Percentiles rank a stretch among this genome's conserved stretches.
Evolutionary conservation across 2,113 vertebrate genomes (phyloP).

Genomic region (Coryphaenoides rupestris): DNA sequence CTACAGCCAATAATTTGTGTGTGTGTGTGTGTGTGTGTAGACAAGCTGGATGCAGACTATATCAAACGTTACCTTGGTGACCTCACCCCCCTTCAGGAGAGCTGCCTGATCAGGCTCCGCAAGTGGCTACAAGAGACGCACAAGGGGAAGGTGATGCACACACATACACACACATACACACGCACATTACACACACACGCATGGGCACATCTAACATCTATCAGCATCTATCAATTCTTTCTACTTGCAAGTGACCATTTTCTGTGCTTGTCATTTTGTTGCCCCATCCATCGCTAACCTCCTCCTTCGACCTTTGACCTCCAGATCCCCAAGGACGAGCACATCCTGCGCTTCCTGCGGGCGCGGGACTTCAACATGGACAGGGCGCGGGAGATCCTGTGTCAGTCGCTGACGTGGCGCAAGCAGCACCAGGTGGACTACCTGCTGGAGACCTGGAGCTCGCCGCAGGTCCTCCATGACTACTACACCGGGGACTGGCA

Average conservation of each 20-base stretch:
- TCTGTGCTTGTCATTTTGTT: too few relatives aligned
- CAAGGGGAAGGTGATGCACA: constrained; percentile 85
- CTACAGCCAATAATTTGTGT: too few relatives aligned
- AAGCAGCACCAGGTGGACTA: constrained; percentile 98
- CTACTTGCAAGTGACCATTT: too few relatives aligned
- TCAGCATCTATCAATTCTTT: too few relatives aligned
- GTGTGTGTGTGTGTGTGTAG: constrained; percentile 58
- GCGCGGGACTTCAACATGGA: constrained; percentile 95
- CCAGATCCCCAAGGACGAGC: constrained; percentile 96
- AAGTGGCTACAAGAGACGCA: constrained; percentile 95
- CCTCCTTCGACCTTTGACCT: too few relatives aligned
- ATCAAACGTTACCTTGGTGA: constrained; percentile 94
- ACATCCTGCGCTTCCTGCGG: constrained; percentile 90
- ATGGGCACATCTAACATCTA: too few relatives aligned
- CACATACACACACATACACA: not conserved
- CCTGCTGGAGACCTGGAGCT: constrained; percentile 90
- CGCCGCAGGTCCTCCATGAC: constrained; percentile 92
- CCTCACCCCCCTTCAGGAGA: constrained; percentile 93
- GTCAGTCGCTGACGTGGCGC: constrained; percentile 92
- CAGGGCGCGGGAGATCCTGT: constrained; percentile 88
- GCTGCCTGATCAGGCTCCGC: constrained; percentile 91
- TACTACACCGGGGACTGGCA: constrained; percentile 96
- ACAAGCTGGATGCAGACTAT: constrained; percentile 94
- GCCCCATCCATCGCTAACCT: too few relatives aligned
- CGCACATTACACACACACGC: too few relatives aligned